A percentile compares a stretch with the other conserved stretches of the same genome.
Evolutionary conservation across 92 coral and sea anemone species (phyloP).

Genomic region (Porites divaricata): DNA sequence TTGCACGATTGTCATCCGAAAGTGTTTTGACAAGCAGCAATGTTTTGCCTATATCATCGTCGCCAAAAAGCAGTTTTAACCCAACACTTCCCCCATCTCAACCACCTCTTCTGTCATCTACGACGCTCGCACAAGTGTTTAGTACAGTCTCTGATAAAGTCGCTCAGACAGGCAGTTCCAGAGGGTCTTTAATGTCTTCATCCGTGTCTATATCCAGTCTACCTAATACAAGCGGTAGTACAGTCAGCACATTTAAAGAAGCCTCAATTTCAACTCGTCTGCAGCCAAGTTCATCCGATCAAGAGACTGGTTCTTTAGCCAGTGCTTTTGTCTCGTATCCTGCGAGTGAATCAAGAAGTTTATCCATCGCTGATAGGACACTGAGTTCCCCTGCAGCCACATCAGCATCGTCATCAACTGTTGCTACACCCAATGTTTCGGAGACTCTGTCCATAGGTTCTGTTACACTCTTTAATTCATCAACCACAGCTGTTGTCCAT

Average conservation of each 20-base stretch:
- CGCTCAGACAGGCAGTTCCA: no score
- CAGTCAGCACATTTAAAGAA: neutral
- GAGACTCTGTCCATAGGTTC: neutral
- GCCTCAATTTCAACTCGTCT: neutral
- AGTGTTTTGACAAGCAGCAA: neutral
- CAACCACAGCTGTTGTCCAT: neutral
- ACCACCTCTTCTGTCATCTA: neutral
- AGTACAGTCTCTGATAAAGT: slow-evolving; percentile 1
- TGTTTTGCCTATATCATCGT: neutral
- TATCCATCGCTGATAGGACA: neutral
- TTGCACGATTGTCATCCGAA: neutral
- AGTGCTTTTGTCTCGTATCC: neutral
- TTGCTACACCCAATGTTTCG: slow-evolving; percentile 14
- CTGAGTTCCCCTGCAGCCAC: neutral
- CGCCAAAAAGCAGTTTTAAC: neutral
- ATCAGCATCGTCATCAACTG: neutral
- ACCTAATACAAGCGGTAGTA: neutral
- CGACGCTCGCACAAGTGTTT: neutral
- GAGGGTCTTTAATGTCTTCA: neutral
- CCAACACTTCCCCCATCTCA: neutral
- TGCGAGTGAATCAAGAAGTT: neutral
- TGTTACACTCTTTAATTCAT: neutral
- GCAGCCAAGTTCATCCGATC: neutral
- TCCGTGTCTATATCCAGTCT: neutral
- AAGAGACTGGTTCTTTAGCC: slow-evolving; percentile 1